Evolutionary conservation across 2,888 invertebrate species (phyloP).

Genomic region (Sussaba pulchella): DNA sequence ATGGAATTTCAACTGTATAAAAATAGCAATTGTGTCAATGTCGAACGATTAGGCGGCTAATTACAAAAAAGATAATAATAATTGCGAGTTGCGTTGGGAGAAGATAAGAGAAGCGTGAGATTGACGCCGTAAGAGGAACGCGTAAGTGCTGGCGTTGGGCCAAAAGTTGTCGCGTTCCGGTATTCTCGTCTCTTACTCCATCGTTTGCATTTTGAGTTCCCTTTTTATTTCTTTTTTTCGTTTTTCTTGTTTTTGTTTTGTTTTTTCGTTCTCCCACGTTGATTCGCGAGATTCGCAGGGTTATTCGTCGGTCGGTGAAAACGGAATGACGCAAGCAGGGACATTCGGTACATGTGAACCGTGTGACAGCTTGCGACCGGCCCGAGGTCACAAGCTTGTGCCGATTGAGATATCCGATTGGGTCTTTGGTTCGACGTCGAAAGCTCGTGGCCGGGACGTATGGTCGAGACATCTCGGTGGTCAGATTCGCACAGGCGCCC

Average conservation of each 20-base stretch:
- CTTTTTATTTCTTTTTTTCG: neutral
- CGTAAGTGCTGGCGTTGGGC: slow-evolving; percentile 14
- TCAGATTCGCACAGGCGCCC: neutral
- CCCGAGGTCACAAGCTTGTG: slow-evolving; percentile 4
- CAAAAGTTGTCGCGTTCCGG: slow-evolving; percentile 7
- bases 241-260: neutral
- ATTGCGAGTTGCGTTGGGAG: no score
- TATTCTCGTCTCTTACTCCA: neutral
- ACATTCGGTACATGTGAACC: neutral
- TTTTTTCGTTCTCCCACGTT: no score
- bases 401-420: slow-evolving; percentile 7
- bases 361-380: neutral
- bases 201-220: no score
- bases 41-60: no score
- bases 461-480: slow-evolving; percentile 1
- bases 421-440: neutral
- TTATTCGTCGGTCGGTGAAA: neutral
- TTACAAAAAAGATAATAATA: no score
- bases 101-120: neutral
- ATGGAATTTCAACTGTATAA: no score
- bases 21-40: no score
- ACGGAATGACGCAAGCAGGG: neutral
- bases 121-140: neutral
- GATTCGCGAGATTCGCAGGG: neutral
- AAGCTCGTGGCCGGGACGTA: neutral